Base-by-base conservation (phyloP, 2,888 invertebrate genomes). In the Hermaeophaga mercurialis region DNA sequence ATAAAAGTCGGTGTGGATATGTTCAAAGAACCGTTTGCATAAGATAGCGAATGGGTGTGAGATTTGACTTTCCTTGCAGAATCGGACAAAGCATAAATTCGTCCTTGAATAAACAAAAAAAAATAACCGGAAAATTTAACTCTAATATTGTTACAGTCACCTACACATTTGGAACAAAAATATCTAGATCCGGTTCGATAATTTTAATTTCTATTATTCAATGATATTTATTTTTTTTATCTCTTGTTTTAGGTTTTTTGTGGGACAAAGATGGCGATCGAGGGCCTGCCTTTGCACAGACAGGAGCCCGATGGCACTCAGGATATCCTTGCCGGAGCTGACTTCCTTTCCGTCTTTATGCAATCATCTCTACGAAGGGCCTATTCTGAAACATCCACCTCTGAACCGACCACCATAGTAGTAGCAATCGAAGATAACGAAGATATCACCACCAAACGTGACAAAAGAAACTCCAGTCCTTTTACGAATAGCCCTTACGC, bases 241-340 rank as follows among this genome's bases (percentile, higher is more conserved):
- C 2, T 53, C 36, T 57, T 11, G 26, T 76, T 76, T 6, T 68
- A 78, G 78, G 69, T 75, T 46, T 67, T 73, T 64, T 68, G 64
- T 64, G 71, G 70, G 53, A 65, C 68, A 58, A 66, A 69, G 64
- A 67, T 74, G 70, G 69, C 66, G 59, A 68, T 73, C 71, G 75
- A 72, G 64, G 75, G 76, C 74, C 70, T 75, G 72, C 78, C 78
- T n/a, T 43, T 73, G 31, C 59, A 64, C 43, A 67, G 73, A 67
- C 71, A 65, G 71, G 74, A 75, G 72, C 75, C 71, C 74, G 73
- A 70, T 63, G 45, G 50, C 44, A 59, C 68, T 61, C 70, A 74
- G 61, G 83, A 82, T 68, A 72, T 80, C 59, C 71, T 80, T 43
- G 75, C 78, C 46, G 80, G 80, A 61, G 76, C 75, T 56, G 80